Evolutionary conservation across 1,140 invertebrate species (phyloP).

Genomic region (Planococcus citri): DNA sequence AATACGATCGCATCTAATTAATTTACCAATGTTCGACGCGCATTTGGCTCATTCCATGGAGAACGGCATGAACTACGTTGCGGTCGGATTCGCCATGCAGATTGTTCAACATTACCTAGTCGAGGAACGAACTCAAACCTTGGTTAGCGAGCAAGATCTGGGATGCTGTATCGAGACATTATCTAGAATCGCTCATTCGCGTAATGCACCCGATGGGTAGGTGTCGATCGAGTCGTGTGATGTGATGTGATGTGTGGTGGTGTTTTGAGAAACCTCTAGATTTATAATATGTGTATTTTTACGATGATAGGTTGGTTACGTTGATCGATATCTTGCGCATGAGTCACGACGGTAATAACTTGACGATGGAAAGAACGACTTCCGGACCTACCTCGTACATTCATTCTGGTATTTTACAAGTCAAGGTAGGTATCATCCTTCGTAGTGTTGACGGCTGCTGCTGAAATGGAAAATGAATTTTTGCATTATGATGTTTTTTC

Average conservation of each 20-base stretch:
- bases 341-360: conserved; percentile 49
- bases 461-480: background rate
- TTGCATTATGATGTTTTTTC: too few relatives aligned
- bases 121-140: conserved; percentile 65
- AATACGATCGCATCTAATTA: conserved; percentile 56
- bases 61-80: conserved; percentile 68
- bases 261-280: background rate
- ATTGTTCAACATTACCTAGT: conserved; percentile 76
- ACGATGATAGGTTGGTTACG: conserved; percentile 43
- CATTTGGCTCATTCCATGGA: conserved; percentile 78
- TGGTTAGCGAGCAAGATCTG: conserved; percentile 70
- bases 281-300: background rate
- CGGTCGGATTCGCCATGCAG: conserved; percentile 80
- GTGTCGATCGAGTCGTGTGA: conserved; percentile 11
- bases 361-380: conserved; percentile 54
- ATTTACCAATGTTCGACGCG: conserved; percentile 65
- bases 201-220: conserved; percentile 68
- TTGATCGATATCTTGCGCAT: conserved; percentile 62
- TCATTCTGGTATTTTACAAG: conserved; percentile 78
- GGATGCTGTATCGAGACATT: conserved; percentile 72
- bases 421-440: conserved; percentile 31
- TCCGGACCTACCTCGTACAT: conserved; percentile 75
- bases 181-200: conserved; percentile 54
- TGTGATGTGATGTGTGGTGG: background rate
- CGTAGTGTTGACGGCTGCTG: conserved; percentile 35